A percentile compares a stretch with the other conserved stretches of the same genome.
Evolutionary conservation across 2,113 vertebrate genomes (phyloP).

Genomic region (Corythornis madagascariensis): DNA sequence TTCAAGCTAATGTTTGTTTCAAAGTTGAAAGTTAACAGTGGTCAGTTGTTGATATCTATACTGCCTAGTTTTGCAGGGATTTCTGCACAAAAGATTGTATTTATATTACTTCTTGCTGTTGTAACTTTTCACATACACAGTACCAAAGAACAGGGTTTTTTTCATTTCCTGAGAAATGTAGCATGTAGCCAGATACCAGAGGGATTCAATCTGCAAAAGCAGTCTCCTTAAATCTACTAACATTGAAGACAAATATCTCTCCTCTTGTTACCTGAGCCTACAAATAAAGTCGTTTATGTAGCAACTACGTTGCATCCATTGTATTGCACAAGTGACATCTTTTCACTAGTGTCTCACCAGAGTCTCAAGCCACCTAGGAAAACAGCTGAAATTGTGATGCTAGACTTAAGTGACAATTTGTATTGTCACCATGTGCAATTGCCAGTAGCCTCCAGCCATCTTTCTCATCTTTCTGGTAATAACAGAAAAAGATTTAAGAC

Average conservation of each 20-base stretch:
- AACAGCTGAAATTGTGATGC: not conserved
- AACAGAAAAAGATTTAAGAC: conserved; percentile 38
- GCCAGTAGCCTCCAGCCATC: conserved; percentile 27
- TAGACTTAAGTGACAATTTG: not conserved
- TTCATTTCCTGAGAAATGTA: not conserved
- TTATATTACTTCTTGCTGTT: not conserved
- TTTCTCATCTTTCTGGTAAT: conserved; percentile 46
- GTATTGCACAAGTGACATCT: not conserved
- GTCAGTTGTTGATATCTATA: not conserved
- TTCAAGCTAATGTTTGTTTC: not conserved
- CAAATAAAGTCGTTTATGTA: not conserved
- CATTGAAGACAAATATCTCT: not conserved
- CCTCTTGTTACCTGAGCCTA: not conserved
- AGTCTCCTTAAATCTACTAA: not conserved
- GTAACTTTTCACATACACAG: not conserved
- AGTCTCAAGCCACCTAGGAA: not conserved
- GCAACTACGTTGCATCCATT: not conserved
- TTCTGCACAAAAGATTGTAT: not conserved
- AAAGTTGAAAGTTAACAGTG: not conserved
- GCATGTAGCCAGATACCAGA: not conserved
- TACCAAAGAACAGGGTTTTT: not conserved
- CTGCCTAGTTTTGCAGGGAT: not conserved
- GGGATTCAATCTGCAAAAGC: not conserved
- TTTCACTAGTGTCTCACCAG: not conserved
- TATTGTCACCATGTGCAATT: not conserved